These are phyloP conservation scores for Drosophila neutralis DNA, from an alignment of 2,888 invertebrate genomes.

Conservation along the genomic window DNA sequence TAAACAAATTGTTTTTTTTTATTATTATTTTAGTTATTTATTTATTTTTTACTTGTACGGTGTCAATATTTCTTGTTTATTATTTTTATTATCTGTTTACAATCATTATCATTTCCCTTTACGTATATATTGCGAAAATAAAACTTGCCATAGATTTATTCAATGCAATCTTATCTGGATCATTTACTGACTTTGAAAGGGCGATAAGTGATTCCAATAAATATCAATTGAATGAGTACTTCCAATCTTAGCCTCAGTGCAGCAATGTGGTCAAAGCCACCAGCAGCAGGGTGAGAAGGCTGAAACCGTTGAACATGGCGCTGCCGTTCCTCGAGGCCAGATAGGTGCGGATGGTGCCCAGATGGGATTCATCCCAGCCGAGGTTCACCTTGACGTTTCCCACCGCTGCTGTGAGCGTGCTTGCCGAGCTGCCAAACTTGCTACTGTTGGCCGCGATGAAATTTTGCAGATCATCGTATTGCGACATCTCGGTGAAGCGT, in stretches of 20 bases:
- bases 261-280: conserved; percentile 53
- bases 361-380: conserved; percentile 74
- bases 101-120: neutral
- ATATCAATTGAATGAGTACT: conserved; percentile 31
- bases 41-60: no score
- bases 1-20: no score
- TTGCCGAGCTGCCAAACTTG: conserved; percentile 72
- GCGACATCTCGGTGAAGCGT: conserved; percentile 79
- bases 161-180: conserved; percentile 43
- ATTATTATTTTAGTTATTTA: no score
- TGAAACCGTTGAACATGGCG: conserved; percentile 58
- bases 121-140: neutral
- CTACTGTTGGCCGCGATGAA: conserved; percentile 70
- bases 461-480: conserved; percentile 63
- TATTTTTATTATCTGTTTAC: neutral
- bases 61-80: no score
- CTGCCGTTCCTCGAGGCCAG: conserved; percentile 59
- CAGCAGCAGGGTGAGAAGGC: conserved; percentile 63
- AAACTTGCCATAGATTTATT: conserved; percentile 6
- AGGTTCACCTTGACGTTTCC: conserved; percentile 79
- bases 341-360: conserved; percentile 69
- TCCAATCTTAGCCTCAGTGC: conserved; percentile 32
- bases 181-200: conserved; percentile 33
- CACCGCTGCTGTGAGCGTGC: conserved; percentile 73
- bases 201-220: conserved; percentile 33